A percentile compares a stretch with the other conserved stretches of the same genome.
These are phyloP conservation scores for Bugula neritina DNA, from an alignment of 2,888 invertebrate genomes.

Conservation along the genomic window DNA sequence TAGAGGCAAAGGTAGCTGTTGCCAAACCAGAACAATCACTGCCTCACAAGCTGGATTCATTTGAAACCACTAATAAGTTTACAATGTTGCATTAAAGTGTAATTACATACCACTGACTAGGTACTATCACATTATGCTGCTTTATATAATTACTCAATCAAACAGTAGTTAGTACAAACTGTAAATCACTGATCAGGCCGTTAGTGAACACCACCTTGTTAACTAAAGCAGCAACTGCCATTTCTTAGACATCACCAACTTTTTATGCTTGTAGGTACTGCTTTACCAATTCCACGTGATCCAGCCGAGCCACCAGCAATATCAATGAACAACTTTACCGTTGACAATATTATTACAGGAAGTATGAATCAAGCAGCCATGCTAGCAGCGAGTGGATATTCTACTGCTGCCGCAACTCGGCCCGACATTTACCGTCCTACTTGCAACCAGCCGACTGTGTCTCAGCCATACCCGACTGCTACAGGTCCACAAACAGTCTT, in stretches of 20 bases:
- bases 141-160: neutral
- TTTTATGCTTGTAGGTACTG: conserved; percentile 18
- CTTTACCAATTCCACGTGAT: conserved; percentile 26
- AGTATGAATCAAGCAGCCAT: conserved; percentile 3
- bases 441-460: conserved; percentile 18
- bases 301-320: conserved; percentile 24
- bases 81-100: neutral
- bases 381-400: conserved; percentile 4
- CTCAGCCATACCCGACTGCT: conserved; percentile 18
- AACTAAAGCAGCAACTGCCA: too few relatives aligned
- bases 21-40: neutral
- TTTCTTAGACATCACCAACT: too few relatives aligned
- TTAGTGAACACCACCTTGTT: too few relatives aligned
- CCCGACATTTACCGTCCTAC: conserved; percentile 27
- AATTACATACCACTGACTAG: neutral
- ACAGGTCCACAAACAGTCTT: conserved; percentile 21
- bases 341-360: conserved; percentile 27
- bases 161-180: neutral
- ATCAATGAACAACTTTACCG: conserved; percentile 13
- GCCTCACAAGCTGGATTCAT: neutral
- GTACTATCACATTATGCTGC: neutral
- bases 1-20: too few relatives aligned
- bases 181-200: neutral
- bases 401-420: conserved; percentile 19
- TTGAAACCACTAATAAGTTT: neutral